Base-by-base conservation (phyloP, 2,797 vertebrate species). In the Manis pentadactyla region DNA sequence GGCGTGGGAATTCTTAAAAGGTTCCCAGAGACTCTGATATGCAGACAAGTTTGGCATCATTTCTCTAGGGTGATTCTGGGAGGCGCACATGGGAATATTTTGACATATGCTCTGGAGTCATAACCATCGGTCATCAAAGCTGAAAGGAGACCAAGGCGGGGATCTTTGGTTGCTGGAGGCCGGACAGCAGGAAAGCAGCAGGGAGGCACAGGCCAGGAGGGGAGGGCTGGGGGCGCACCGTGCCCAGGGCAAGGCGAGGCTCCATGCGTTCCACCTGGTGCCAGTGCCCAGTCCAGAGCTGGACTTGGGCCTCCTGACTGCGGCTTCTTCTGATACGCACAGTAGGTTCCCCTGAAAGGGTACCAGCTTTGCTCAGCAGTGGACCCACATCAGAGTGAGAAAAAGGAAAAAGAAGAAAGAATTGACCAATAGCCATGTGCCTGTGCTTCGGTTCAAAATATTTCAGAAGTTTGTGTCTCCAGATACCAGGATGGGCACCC, bases 1-100 rank as follows among this genome's bases (percentile, higher is more conserved):
- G 31, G 19, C 53, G 18, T 74, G 61, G 27, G 37, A 55, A 81
- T 73, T 63, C 84, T 39, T 27, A 15, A 57, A 46, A 75, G 66
- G 17, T 77, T 90, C 17, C 12, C 66, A 31, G 46, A 27, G n/a
- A 78, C 37, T 83, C 69, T 87, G 21, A 78, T 75, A 39, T 59
- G 7, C 12, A 90, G 34, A n/a, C 49, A 92, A 21, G 31, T 51
- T 74, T 37, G 21, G 53, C 21, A 69, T 21, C 29, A 15, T 94
- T 84, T 90, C 61, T 92, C 18, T 71, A 71, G 82, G 29, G 10
- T 91, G 68, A 46, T 63, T 92, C 9, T 31, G 68, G 73, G 69
- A 89, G 66, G 7, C 79, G 57, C 29, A 66, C 51, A 15, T 49
- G 84, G 27, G 42, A 46, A 10, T 64, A 51, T 86, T 84, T 88